phyloP scores from a whole-genome alignment of 2,113 vertebrate genomes.

The Gopherus evgoodei region DNA sequence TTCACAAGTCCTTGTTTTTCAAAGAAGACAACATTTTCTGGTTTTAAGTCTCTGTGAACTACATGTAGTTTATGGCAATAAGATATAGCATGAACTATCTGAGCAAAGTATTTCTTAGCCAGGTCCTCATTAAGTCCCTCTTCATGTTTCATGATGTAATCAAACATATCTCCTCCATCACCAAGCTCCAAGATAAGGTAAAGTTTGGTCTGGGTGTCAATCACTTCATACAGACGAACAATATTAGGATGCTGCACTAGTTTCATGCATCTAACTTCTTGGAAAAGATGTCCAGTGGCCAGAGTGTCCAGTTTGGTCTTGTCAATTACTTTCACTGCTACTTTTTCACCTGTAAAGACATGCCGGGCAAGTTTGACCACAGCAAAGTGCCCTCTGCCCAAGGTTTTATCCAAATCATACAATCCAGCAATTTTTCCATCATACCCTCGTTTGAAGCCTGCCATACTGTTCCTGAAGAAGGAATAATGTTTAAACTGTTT shows the following conservation, averaged over 20 bases:
- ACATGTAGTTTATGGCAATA: conserved; percentile 98
- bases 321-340: conserved; percentile 98
- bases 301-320: conserved; percentile 97
- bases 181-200: conserved; percentile 97
- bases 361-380: conserved; percentile 98
- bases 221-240: conserved; percentile 96
- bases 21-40: conserved; percentile 98
- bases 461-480: conserved; percentile 85
- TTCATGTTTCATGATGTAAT: conserved; percentile 99
- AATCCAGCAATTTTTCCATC: conserved; percentile 98
- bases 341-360: conserved; percentile 98
- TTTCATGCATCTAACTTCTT: conserved; percentile 99
- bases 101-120: conserved; percentile 98
- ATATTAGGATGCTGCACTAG: conserved; percentile 98
- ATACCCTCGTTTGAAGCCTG: conserved; percentile 96
- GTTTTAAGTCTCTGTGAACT: conserved; percentile 97
- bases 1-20: conserved; percentile 98
- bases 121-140: conserved; percentile 96
- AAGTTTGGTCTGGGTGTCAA: conserved; percentile 98
- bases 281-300: conserved; percentile 96
- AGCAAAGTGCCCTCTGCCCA: conserved; percentile 97
- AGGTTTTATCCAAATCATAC: conserved; percentile 97
- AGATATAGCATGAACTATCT: conserved; percentile 98
- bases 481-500: conserved; percentile 52
- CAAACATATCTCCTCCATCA: conserved; percentile 98